phyloP scores from a whole-genome alignment of 2,113 vertebrate genomes.

The Bostrychus sinensis region DNA sequence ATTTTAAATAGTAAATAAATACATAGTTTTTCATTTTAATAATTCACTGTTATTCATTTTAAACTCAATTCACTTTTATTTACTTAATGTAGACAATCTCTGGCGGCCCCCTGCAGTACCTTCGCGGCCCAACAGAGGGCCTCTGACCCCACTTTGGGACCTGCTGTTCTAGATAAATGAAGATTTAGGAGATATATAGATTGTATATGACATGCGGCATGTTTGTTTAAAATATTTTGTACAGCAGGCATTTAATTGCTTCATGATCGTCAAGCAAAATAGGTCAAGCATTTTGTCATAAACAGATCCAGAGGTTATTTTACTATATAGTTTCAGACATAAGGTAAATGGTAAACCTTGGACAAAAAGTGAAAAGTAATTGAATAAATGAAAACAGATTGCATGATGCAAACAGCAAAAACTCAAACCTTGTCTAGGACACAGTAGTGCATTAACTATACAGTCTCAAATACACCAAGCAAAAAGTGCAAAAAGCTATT shows the following conservation, averaged over 20 bases:
- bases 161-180: too few species aligned
- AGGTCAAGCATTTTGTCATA: slow-evolving; percentile 41
- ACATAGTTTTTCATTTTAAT: too few species aligned
- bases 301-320: slow-evolving; percentile 57
- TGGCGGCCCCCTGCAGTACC: too few species aligned
- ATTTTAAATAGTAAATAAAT: too few species aligned
- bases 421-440: slow-evolving; percentile 47
- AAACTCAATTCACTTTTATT: too few species aligned
- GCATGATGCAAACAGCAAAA: slow-evolving; percentile 19
- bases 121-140: too few species aligned
- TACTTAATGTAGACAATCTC: too few species aligned
- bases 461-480: slow-evolving; percentile 22
- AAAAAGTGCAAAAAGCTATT: slow-evolving; percentile 12
- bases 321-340: slow-evolving; percentile 61
- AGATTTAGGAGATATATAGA: too few species aligned
- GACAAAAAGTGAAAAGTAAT: slow-evolving; percentile 65
- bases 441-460: slow-evolving; percentile 16
- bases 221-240: not conserved
- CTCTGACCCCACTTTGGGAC: too few species aligned
- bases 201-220: not conserved
- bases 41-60: too few species aligned
- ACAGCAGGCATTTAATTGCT: not conserved
- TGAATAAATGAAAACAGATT: slow-evolving; percentile 52
- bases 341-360: slow-evolving; percentile 70
- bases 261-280: not conserved